Evolutionary conservation across 53 echinoderm and acorn worm species (phyloP), one percentile per base, ranked within the genome.

Genomic region (Zoroaster sp.): DNA sequence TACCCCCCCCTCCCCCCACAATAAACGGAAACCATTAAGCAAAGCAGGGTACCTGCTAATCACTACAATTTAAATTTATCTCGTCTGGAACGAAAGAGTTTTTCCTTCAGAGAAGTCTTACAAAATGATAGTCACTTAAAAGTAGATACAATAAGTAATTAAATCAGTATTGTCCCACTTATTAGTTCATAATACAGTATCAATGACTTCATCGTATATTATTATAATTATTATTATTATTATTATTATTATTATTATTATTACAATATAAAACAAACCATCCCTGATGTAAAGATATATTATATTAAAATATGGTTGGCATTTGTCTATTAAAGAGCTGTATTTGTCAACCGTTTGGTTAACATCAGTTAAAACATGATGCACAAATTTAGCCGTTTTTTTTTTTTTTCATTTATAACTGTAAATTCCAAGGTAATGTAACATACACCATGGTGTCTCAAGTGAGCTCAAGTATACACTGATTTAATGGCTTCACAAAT

Each of bases 251-350:
- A 46, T 49, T 31, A 14, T 35, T 23, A 79, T 54, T 32, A 81
- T 81, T 67, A 28, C 18, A 40, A 81, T 81, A 81, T 40, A 81
- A 81, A 81, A 81, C 66, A 81, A 66, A 81, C 55, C 31, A 66
- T 81, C 81, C 81, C 81, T 81, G 81, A 81, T 67, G 41, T 66
- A 66, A 66, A 32, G 65, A 81, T 33, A 74, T 74, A 43, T 41
- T 28, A 46, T 79, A 79, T 59, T 79, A 39, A 63, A 79, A 79
- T 79, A 79, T 63, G 79, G 55, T 79, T 79, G 63, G 79, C 63
- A 59, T 63, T 79, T 14, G 51, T 76, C n/a, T 31, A 31, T 40
- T 23, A 3, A 14, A 55, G 59, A 5, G 46, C 34, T 11, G 4
- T 47, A 75, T 75, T 11, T 28, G 34, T 25, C 13, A 41, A 47